Evolutionary conservation across 1,140 invertebrate genomes (phyloP).

Genomic region (Drosophila nebulosa): DNA sequence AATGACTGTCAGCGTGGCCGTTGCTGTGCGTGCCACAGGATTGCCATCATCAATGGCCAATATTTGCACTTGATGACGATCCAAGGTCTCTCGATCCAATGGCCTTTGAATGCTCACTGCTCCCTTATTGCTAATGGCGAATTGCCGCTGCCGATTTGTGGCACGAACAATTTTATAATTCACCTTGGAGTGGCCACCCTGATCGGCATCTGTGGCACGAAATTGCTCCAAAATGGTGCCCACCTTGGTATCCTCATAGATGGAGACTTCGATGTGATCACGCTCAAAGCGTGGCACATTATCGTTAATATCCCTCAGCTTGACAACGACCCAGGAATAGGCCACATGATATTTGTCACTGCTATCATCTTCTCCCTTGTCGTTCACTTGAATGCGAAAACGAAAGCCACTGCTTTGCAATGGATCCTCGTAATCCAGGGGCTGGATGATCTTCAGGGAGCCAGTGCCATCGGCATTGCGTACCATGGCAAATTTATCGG

Average conservation of each 20-base stretch:
- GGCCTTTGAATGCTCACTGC: conserved; percentile 84
- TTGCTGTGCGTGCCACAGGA: conserved; percentile 84
- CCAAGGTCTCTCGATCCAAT: conserved; percentile 83
- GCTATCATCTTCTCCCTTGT: conserved; percentile 82
- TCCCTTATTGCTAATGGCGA: conserved; percentile 84
- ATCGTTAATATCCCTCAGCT: conserved; percentile 85
- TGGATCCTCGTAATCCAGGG: conserved; percentile 84
- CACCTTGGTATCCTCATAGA: conserved; percentile 85
- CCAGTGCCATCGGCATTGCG: conserved; percentile 85
- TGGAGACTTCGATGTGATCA: conserved; percentile 84
- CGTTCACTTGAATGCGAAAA: conserved; percentile 84
- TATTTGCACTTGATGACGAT: conserved; percentile 84
- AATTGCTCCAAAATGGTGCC: conserved; percentile 85
- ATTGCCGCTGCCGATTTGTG: conserved; percentile 84
- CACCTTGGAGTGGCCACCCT: conserved; percentile 83
- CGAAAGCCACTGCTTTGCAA: conserved; percentile 84
- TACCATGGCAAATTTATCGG: conserved; percentile 86
- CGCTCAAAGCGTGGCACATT: conserved; percentile 85
- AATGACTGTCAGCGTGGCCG: conserved; percentile 85
- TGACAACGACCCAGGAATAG: conserved; percentile 85
- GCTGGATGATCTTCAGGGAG: conserved; percentile 85
- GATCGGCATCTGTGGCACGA: conserved; percentile 85
- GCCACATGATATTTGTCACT: conserved; percentile 85
- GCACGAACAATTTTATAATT: conserved; percentile 84
- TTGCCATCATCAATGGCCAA: conserved; percentile 85